Conservation (phyloP, 2,888 invertebrate species). For the Heliconius ethilla region DNA sequence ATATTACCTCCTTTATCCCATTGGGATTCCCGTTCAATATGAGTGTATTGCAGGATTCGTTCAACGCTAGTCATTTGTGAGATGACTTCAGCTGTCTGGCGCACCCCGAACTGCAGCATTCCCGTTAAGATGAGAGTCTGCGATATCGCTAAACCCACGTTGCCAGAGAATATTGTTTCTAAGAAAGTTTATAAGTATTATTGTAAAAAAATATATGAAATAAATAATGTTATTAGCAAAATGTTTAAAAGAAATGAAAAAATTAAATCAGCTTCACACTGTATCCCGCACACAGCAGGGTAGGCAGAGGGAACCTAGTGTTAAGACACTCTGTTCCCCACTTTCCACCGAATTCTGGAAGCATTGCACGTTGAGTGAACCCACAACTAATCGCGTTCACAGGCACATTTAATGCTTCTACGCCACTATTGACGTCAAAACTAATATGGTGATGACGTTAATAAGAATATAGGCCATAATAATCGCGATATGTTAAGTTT, state of each 20-base stretch:
- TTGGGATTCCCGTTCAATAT: slow-evolving; percentile 83
- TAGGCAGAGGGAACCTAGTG: not conserved
- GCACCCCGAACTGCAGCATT: slow-evolving; percentile 87
- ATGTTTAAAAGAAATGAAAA: not conserved
- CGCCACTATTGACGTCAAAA: too few relatives aligned
- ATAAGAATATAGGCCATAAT: not conserved
- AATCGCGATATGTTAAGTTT: not conserved
- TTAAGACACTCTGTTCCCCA: too few relatives aligned
- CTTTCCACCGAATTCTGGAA: too few relatives aligned
- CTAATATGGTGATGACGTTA: too few relatives aligned
- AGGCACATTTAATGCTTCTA: too few relatives aligned
- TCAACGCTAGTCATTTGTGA: slow-evolving; percentile 89
- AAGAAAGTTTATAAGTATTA: slow-evolving; percentile 38
- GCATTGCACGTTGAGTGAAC: too few relatives aligned
- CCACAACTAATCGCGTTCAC: too few relatives aligned
- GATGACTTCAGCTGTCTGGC: slow-evolving; percentile 86
- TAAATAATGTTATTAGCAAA: not conserved
- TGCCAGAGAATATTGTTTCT: slow-evolving; percentile 83
- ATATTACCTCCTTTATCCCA: slow-evolving; percentile 75
- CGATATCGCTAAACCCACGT: slow-evolving; percentile 86
- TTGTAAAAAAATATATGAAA: not conserved
- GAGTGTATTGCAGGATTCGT: slow-evolving; percentile 86
- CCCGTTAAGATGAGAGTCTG: slow-evolving; percentile 86
- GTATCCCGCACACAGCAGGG: too few relatives aligned
- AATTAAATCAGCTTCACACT: too few relatives aligned